Evolutionary conservation across 1,140 invertebrate genomes (phyloP).

Genomic region (Lucilia sericata): DNA sequence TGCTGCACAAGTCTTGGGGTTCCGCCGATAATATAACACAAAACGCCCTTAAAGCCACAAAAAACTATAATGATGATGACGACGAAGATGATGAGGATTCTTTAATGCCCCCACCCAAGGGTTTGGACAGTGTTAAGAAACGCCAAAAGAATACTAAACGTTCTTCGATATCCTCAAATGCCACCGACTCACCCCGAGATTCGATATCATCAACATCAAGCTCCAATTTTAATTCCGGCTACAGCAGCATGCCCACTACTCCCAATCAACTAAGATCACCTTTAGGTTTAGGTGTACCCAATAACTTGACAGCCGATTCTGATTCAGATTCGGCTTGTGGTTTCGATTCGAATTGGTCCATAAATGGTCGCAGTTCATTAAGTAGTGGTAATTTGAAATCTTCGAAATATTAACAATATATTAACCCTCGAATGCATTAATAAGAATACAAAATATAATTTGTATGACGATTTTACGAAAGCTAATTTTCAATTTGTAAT

Average conservation of each 20-base stretch:
- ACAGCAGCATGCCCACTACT: slow-evolving; percentile 74
- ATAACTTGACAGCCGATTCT: slow-evolving; percentile 68
- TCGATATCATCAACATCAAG: slow-evolving; percentile 64
- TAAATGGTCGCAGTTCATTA: slow-evolving; percentile 52
- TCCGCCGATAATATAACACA: slow-evolving; percentile 84
- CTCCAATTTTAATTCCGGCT: slow-evolving; percentile 62
- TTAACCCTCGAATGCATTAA: not conserved
- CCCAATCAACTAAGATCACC: slow-evolving; percentile 71
- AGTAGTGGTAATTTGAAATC: slow-evolving; percentile 54
- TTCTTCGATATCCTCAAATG: slow-evolving; percentile 70
- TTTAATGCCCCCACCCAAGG: slow-evolving; percentile 80
- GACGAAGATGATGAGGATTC: slow-evolving; percentile 67
- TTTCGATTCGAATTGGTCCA: slow-evolving; percentile 79
- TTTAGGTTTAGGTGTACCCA: slow-evolving; percentile 55
- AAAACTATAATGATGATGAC: slow-evolving; percentile 14
- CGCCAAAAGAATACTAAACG: slow-evolving; percentile 71
- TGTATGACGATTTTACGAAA: not conserved
- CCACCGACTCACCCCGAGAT: slow-evolving; percentile 61
- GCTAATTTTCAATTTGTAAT: not conserved
- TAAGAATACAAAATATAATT: slow-evolving; percentile 4
- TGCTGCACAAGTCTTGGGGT: slow-evolving; percentile 84
- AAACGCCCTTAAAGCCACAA: slow-evolving; percentile 67
- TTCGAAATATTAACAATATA: slow-evolving; percentile 43
- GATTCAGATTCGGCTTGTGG: slow-evolving; percentile 86
- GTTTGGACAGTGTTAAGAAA: slow-evolving; percentile 73